These are phyloP conservation scores for Steromphala cineraria DNA, from an alignment of 2,888 invertebrate genomes.

Conservation along the genomic window DNA sequence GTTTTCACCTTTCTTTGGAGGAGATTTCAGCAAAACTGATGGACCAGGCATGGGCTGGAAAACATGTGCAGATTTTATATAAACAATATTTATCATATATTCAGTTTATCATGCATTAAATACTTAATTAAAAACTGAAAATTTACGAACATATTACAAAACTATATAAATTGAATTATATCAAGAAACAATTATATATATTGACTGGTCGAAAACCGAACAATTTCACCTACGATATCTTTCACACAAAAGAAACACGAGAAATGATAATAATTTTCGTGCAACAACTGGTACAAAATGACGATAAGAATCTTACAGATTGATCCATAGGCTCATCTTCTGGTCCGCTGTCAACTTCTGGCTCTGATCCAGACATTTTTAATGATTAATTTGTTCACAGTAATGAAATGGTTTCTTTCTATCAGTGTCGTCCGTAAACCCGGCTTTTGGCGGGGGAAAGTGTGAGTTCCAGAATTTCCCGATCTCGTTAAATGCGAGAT, in stretches of 20 bases:
- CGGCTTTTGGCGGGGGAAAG: conserved; percentile 31
- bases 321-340: conserved; percentile 60
- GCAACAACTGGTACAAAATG: not conserved
- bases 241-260: not conserved
- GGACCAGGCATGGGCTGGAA: conserved; percentile 53
- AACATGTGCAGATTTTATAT: not conserved
- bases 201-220: not conserved
- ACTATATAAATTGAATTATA: too few species aligned
- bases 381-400: not conserved
- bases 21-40: conserved; percentile 63
- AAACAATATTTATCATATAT: too few species aligned
- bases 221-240: not conserved
- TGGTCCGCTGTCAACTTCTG: conserved; percentile 40
- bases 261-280: not conserved
- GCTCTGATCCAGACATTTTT: conserved; percentile 63
- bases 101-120: too few species aligned
- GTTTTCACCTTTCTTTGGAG: conserved; percentile 60
- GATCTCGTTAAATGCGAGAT: not conserved
- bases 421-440: conserved; percentile 12
- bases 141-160: not conserved
- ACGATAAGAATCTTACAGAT: conserved; percentile 34
- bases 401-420: not conserved
- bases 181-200: not conserved
- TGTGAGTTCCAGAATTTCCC: not conserved
- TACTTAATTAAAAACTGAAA: too few species aligned